Evolutionary conservation across 2,888 invertebrate species (phyloP), one percentile per base, ranked within the genome.

Genomic region (Arrhopalites spinosus): DNA sequence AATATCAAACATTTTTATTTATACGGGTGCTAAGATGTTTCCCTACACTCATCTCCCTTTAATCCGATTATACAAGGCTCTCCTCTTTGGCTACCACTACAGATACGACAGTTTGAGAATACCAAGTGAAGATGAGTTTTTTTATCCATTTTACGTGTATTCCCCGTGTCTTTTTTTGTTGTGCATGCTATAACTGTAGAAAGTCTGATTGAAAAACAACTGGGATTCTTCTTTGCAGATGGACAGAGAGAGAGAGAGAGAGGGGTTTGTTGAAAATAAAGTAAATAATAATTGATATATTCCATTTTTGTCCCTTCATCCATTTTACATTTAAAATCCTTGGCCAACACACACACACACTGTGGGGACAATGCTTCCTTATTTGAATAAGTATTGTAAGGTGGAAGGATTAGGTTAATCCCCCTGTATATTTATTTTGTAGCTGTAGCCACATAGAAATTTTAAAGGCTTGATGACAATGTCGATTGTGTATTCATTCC

Each of bases 371-470:
- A 3, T 23, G 15, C 25, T 36, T 15, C 64, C 43, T 20, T 30
- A 70, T 70, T 72, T 72, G 43, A 61, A 63, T 61, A 56, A 59
- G 25, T 30, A 56, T 71, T 71, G 70, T 59, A 69, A 56, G 70
- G 70, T 71, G 56, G 53, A 71, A 59, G 70, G 70, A 71, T 71
- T 71, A 69, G n/a, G n/a, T n/a, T n/a, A 36, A 11, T 11, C 36
- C 3, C 36, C 36, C 36, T 36, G 36, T 36, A 36, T 11, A 36
- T 36, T 36, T n/a, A n/a, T n/a, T n/a, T n/a, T n/a, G n/a, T n/a
- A n/a, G n/a, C n/a, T n/a, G n/a, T n/a, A n/a, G n/a, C n/a, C 11
- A 36, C 36, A 36, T 36, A 36, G 36, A 36, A 36, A 36, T 11
- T 7, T 11, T 36, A 23, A 56, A 56, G 56, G 56, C 5, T 56